These are phyloP conservation scores for Berghia stephanieae DNA, from an alignment of 1,140 invertebrate genomes.

Conservation along the genomic window DNA sequence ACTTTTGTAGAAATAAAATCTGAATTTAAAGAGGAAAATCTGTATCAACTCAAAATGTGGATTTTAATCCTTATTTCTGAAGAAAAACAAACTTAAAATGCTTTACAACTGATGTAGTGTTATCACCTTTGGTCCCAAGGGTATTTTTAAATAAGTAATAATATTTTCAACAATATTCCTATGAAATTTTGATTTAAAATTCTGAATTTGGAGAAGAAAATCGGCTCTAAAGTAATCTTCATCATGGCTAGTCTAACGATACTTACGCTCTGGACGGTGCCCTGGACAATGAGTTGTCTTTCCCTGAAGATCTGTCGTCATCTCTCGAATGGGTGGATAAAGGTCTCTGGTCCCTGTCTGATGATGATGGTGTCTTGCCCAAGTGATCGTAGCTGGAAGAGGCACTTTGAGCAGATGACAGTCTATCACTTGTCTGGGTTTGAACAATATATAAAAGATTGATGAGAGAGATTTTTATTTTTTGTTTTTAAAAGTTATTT, in stretches of 20 bases:
- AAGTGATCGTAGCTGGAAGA: slow-evolving; percentile 51
- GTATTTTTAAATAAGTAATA: not conserved
- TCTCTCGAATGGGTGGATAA: slow-evolving; percentile 54
- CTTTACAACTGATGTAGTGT: too few relatives aligned
- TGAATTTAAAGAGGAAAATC: too few relatives aligned
- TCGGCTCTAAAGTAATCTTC: not conserved
- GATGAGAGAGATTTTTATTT: too few relatives aligned
- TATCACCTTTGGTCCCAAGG: not conserved
- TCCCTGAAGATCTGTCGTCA: slow-evolving; percentile 42
- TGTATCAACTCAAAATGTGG: too few relatives aligned
- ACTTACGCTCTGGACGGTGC: slow-evolving; percentile 28
- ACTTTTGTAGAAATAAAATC: too few relatives aligned
- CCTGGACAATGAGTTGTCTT: slow-evolving; percentile 25
- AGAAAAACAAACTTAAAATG: too few relatives aligned
- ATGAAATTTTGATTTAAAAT: not conserved
- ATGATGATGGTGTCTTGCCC: slow-evolving; percentile 44
- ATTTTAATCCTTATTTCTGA: too few relatives aligned
- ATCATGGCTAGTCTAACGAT: not conserved
- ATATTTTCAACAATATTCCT: not conserved
- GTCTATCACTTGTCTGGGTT: slow-evolving; percentile 48
- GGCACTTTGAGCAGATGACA: slow-evolving; percentile 50
- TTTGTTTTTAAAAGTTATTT: too few relatives aligned
- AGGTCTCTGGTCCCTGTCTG: slow-evolving; percentile 50
- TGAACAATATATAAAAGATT: slow-evolving; percentile 27
- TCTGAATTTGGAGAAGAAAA: not conserved